Evolutionary conservation across 2,888 invertebrate species (phyloP).

Genomic region (Hermaeophaga mercurialis): DNA sequence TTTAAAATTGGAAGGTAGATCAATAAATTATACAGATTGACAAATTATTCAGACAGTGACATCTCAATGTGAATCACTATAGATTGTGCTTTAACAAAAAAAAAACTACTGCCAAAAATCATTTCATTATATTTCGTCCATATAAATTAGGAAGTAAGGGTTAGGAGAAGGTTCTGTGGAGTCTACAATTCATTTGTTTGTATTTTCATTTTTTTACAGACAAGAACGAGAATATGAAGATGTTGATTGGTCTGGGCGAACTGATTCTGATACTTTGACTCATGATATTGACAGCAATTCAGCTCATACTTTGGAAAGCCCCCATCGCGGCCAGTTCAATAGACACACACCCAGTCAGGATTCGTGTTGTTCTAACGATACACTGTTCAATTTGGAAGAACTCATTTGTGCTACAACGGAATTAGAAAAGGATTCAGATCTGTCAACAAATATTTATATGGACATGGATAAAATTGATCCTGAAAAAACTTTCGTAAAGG

Average conservation of each 20-base stretch:
- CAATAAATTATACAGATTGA: no score
- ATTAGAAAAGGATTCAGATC: slow-evolving; percentile 36
- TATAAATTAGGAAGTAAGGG: no score
- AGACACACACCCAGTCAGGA: slow-evolving; percentile 65
- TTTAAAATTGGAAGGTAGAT: no score
- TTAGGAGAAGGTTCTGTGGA: no score
- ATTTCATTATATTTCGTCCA: no score
- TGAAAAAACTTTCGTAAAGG: slow-evolving; percentile 21
- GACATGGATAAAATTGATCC: slow-evolving; percentile 17
- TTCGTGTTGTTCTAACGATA: slow-evolving; percentile 70
- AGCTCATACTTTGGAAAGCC: slow-evolving; percentile 60
- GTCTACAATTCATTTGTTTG: no score
- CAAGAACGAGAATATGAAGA: slow-evolving; percentile 44
- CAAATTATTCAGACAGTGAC: no score
- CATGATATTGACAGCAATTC: slow-evolving; percentile 62
- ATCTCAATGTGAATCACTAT: no score
- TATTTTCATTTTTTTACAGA: slow-evolving; percentile 14
- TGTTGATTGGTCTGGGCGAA: slow-evolving; percentile 53
- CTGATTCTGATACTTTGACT: slow-evolving; percentile 46
- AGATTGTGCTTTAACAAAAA: no score
- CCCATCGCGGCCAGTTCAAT: slow-evolving; percentile 47
- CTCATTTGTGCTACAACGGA: slow-evolving; percentile 46
- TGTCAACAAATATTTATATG: slow-evolving; percentile 10
- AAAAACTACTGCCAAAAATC: no score
- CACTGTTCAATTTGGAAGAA: slow-evolving; percentile 68